Evolutionary conservation across 2,888 invertebrate species (phyloP), one percentile per base, ranked within the genome.

Genomic region (Ametastegia equiseti): DNA sequence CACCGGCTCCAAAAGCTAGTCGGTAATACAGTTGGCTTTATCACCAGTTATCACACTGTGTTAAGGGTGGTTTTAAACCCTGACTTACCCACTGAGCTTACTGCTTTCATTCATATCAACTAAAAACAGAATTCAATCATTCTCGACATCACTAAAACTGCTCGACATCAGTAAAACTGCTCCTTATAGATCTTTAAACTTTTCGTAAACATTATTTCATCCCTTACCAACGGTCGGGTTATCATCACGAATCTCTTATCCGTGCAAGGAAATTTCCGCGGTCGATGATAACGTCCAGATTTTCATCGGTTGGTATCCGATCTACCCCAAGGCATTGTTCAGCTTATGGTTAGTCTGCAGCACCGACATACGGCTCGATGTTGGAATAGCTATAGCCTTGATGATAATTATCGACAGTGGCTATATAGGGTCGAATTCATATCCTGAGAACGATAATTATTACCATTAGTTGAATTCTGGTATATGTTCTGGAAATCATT

Each of bases 41-140:
- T 45, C n/a, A n/a, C n/a, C n/a, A n/a, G n/a, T n/a, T 45, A 47
- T 30, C 47, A 30, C 47, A 15, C 45, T 6, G 45, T 30, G 71
- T 47, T 71, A 47, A 71, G 71, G 71, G 71, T 71, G 27, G 71
- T 71, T 27, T 39, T 71, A n/a, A n/a, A 13, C 45, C 47, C 71
- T 71, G 23, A 47, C 71, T 45, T 71, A 71, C 71, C 71, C 13
- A 71, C 71, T 11, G 30, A 71, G 71, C 6, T n/a, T 36, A 42
- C 45, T 47, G 7, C 23, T 30, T 27, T 6, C 1, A 39, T n/a
- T 36, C n/a, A n/a, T 1, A 13, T 54, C 15, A 5, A 15, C n/a
- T 0, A 54, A 3, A 63, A 19, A 13, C n/a, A 39, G 4, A 7
- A 19, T 65, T 39, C 19, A 3, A 19, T 36, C 2, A 27, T 65